Evolutionary conservation across 2,113 vertebrate genomes (phyloP).

Genomic region (Hippocampus mohnikei): DNA sequence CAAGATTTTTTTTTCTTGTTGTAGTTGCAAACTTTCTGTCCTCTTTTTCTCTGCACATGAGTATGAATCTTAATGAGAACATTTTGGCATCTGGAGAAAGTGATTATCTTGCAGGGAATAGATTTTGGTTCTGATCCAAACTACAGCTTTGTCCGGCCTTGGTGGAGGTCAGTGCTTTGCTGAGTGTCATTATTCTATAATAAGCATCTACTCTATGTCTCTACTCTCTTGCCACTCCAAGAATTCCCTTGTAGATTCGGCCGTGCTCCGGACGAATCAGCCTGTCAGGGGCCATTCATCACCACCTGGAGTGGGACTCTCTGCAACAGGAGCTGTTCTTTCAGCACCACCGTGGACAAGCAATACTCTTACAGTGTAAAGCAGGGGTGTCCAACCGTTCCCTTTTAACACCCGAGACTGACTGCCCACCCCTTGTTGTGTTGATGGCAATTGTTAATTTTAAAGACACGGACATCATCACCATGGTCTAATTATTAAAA

Average conservation of each 20-base stretch:
- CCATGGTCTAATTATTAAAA: not conserved
- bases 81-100: slow-evolving; percentile 2
- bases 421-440: too few relatives aligned
- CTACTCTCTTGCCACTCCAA: not conserved
- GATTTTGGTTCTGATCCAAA: slow-evolving; percentile 3
- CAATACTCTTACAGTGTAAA: slow-evolving; percentile 42
- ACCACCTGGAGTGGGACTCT: slow-evolving; percentile 46
- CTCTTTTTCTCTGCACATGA: not conserved
- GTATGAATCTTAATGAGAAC: not conserved
- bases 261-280: slow-evolving; percentile 49
- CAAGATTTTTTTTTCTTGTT: too few relatives aligned
- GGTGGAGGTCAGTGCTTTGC: slow-evolving; percentile 5
- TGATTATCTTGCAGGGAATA: not conserved
- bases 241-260: slow-evolving; percentile 6
- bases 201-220: not conserved
- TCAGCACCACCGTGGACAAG: slow-evolving; percentile 62
- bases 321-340: slow-evolving; percentile 67
- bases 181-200: not conserved
- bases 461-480: not conserved
- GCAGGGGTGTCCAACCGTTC: not conserved
- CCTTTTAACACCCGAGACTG: not conserved
- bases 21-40: not conserved
- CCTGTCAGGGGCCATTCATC: slow-evolving; percentile 64
- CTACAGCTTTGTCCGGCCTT: slow-evolving; percentile 1
- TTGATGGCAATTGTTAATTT: too few relatives aligned